These are phyloP conservation scores for Adelosebastes latens DNA, from an alignment of 2,797 vertebrate species.

Conservation along the genomic window DNA sequence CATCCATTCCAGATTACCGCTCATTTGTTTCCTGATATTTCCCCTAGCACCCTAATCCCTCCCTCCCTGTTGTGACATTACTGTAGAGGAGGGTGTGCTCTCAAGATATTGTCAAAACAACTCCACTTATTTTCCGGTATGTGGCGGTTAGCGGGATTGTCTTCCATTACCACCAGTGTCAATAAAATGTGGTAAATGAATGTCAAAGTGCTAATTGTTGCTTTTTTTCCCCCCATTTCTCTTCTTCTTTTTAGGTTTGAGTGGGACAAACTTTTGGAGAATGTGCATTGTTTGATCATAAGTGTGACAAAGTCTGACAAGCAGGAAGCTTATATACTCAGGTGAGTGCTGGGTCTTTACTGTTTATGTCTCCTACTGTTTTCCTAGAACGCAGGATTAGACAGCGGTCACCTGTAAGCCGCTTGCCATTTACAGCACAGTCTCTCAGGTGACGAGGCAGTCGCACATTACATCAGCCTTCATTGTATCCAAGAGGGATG, in stretches of 20 bases:
- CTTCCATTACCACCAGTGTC: background rate
- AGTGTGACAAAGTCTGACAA: constrained; percentile 99
- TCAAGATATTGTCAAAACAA: background rate
- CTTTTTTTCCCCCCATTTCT: background rate
- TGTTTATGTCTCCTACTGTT: background rate
- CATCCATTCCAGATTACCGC: background rate
- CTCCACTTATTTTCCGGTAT: background rate
- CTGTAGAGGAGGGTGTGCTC: background rate
- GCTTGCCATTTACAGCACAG: background rate
- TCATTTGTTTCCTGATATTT: background rate
- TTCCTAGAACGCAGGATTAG: constrained; percentile 39
- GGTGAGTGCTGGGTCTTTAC: constrained; percentile 81
- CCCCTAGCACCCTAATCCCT: background rate
- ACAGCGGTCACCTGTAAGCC: constrained; percentile 37
- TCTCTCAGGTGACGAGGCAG: background rate
- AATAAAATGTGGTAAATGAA: background rate
- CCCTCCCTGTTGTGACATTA: background rate
- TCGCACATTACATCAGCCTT: background rate
- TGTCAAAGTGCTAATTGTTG: background rate
- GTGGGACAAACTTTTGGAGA: constrained; percentile 99
- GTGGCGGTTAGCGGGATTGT: background rate
- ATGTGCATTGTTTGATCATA: constrained; percentile 99
- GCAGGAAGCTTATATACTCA: constrained; percentile 99
- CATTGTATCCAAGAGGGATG: background rate
- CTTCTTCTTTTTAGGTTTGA: constrained; percentile 88